Percentiles rank a stretch among this genome's conserved stretches.
Evolutionary conservation across 2,113 vertebrate genomes (phyloP).

Genomic region (Psilopsiagon aurifrons): DNA sequence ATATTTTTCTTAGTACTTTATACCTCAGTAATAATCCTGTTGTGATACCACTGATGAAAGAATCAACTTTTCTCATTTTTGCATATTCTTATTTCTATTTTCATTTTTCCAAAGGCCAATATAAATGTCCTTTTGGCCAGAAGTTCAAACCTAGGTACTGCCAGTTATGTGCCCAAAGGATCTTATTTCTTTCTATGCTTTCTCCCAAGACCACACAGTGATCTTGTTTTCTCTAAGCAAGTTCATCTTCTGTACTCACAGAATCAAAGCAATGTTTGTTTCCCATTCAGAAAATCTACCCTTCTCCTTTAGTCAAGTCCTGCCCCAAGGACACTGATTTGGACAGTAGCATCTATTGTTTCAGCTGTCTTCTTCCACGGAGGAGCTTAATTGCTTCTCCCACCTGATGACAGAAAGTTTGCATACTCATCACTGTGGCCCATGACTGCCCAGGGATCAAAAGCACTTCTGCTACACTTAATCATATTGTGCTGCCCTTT

Average conservation of each 20-base stretch:
- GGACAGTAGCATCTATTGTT: constrained; percentile 15
- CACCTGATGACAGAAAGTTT: background rate
- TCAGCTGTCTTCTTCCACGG: background rate
- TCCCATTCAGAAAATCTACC: background rate
- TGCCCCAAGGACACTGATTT: background rate
- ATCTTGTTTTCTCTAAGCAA: background rate
- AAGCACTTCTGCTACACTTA: background rate
- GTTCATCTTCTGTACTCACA: background rate
- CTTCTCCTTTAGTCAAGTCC: background rate
- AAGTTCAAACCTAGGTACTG: background rate
- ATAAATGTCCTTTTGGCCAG: background rate
- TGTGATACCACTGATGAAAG: background rate
- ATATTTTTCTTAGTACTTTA: background rate
- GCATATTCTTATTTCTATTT: background rate
- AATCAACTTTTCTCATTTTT: background rate
- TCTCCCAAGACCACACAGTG: background rate
- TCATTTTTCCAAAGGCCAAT: background rate
- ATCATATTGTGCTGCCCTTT: background rate
- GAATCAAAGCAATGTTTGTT: background rate
- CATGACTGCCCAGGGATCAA: background rate
- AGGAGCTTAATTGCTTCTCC: background rate
- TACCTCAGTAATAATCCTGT: background rate
- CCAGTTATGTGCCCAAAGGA: background rate
- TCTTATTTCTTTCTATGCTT: background rate
- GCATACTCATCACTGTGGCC: background rate